phyloP scores from a whole-genome alignment of 2,113 vertebrate genomes.

The Esox niger region DNA sequence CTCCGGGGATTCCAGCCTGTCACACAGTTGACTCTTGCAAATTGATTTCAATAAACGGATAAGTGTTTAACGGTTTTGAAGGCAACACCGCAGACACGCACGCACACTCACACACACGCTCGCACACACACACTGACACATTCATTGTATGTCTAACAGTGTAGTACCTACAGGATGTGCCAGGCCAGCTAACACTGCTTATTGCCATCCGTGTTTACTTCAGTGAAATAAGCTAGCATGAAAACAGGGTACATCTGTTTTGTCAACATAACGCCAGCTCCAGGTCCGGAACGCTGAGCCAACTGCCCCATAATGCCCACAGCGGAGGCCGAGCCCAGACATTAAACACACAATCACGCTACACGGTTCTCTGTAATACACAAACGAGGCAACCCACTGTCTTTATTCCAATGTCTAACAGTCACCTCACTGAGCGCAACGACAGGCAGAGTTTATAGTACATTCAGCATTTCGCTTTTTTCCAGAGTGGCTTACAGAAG shows the following conservation, averaged over 20 bases:
- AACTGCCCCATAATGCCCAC: slow-evolving; percentile 18
- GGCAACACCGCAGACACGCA: too few relatives aligned
- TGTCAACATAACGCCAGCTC: slow-evolving; percentile 13
- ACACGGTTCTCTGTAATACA: slow-evolving; percentile 19
- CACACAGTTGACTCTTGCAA: slow-evolving; percentile 11
- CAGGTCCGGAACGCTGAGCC: slow-evolving; percentile 13
- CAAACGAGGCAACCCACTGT: slow-evolving; percentile 10
- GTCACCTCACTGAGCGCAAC: too few relatives aligned
- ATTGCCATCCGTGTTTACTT: slow-evolving; percentile 21
- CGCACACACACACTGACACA: too few relatives aligned
- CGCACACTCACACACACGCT: too few relatives aligned
- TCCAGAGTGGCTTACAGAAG: too few relatives aligned
- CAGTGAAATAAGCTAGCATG: slow-evolving; percentile 40
- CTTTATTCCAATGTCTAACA: slow-evolving; percentile 24
- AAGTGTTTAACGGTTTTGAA: too few relatives aligned
- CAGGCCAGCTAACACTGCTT: slow-evolving; percentile 5
- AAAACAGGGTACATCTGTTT: slow-evolving; percentile 46
- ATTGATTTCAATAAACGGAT: background rate
- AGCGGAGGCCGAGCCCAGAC: slow-evolving; percentile 13
- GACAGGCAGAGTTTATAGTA: too few relatives aligned
- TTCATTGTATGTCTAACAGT: background rate
- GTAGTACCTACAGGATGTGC: background rate
- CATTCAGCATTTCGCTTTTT: too few relatives aligned
- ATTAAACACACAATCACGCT: slow-evolving; percentile 21
- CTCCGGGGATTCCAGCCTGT: slow-evolving; percentile 52